A percentile compares a stretch with the other conserved stretches of the same genome.
Conservation (phyloP, 2,113 vertebrate genomes). For the Onychorhynchus coronatus region DNA sequence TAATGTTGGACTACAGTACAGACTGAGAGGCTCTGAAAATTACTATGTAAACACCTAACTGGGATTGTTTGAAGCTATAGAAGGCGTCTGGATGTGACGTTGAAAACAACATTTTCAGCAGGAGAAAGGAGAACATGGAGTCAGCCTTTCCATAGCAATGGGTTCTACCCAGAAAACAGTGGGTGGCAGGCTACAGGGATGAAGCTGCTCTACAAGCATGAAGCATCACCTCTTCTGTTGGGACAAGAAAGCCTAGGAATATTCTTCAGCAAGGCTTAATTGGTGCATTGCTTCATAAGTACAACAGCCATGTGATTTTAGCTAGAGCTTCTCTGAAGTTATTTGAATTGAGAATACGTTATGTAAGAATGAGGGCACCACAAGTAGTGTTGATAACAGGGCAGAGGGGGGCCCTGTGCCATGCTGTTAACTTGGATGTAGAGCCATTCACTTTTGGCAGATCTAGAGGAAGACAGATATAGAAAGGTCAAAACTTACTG, state of each 20-base stretch:
- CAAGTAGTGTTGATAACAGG: not conserved
- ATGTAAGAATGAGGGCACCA: not conserved
- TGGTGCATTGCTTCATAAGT: not conserved
- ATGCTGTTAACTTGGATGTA: not conserved
- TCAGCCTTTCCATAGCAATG: not conserved
- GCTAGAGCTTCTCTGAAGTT: not conserved
- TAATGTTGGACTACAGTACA: not conserved
- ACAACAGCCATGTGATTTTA: not conserved
- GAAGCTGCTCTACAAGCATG: not conserved
- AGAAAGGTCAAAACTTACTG: not conserved
- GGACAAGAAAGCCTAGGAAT: not conserved
- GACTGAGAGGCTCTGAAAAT: not conserved
- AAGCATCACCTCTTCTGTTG: not conserved
- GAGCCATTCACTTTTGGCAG: not conserved
- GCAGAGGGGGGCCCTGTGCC: not conserved
- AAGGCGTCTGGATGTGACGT: not conserved
- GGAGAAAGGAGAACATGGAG: not conserved
- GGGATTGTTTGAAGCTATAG: not conserved
- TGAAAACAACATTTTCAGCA: not conserved
- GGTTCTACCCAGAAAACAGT: not conserved
- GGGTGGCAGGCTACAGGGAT: not conserved
- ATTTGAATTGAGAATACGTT: not conserved
- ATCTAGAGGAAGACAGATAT: not conserved
- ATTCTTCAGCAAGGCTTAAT: not conserved
- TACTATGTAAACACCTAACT: not conserved